Evolutionary conservation across 2,113 vertebrate genomes (phyloP).

Genomic region (Dipodomys stephensi): DNA sequence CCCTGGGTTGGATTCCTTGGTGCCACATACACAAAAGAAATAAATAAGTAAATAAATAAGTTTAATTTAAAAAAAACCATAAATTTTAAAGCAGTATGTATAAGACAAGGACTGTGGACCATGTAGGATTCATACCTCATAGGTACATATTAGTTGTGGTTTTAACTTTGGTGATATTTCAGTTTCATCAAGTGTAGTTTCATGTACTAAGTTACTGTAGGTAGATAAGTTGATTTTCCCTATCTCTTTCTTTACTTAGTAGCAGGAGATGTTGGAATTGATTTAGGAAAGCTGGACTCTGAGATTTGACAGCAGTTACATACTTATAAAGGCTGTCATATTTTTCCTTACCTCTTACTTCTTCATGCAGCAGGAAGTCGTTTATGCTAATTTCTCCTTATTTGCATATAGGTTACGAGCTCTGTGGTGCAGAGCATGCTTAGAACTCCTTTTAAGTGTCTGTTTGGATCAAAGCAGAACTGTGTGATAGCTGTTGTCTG

Average conservation of each 20-base stretch:
- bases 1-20: too few relatives aligned
- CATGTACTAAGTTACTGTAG: constrained; percentile 26
- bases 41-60: too few relatives aligned
- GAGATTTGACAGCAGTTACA: constrained; percentile 81
- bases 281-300: constrained; percentile 76
- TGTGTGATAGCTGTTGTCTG: constrained; percentile 92
- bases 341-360: constrained; percentile 76
- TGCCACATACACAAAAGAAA: too few relatives aligned
- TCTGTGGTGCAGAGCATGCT: constrained; percentile 85
- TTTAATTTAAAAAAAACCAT: background rate
- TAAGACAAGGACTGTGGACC: background rate
- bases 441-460: constrained; percentile 89
- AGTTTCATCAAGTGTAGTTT: background rate
- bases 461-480: constrained; percentile 94
- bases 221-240: constrained; percentile 1
- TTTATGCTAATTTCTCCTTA: constrained; percentile 89
- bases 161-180: constrained; percentile 52
- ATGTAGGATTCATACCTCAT: constrained; percentile 12
- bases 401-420: constrained; percentile 94
- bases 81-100: background rate
- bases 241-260: constrained; percentile 42
- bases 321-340: constrained; percentile 81
- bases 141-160: background rate
- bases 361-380: constrained; percentile 85
- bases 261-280: constrained; percentile 69